These are phyloP conservation scores for Cactoblastis cactorum DNA, from an alignment of 2,888 invertebrate genomes.

Conservation along the genomic window DNA sequence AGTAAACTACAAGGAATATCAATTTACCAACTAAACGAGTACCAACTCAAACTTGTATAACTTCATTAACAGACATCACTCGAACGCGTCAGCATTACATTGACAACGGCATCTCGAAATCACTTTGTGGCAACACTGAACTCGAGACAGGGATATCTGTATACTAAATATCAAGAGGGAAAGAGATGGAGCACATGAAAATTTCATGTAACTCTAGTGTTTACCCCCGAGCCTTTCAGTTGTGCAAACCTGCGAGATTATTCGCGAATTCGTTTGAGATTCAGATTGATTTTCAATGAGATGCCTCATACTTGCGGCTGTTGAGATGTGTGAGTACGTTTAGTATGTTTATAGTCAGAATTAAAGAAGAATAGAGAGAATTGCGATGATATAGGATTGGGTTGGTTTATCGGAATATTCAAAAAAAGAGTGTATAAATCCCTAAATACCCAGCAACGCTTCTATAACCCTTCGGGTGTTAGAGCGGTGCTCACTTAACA, in stretches of 20 bases:
- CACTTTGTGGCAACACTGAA: constrained; percentile 3
- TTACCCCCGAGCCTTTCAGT: constrained; percentile 43
- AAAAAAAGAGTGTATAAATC: too few species aligned
- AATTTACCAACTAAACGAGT: background rate
- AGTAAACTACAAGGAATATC: background rate
- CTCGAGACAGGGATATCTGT: background rate
- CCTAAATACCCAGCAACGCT: too few species aligned
- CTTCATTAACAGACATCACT: background rate
- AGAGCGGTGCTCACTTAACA: too few species aligned
- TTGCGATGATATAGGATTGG: too few species aligned
- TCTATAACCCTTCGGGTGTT: too few species aligned
- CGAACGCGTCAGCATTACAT: background rate
- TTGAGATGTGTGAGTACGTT: background rate
- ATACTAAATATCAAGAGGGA: constrained; percentile 14
- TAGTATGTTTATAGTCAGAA: background rate
- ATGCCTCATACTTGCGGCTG: constrained; percentile 11
- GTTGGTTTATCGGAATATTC: too few species aligned
- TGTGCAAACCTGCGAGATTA: constrained; percentile 45
- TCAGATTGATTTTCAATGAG: constrained; percentile 40
- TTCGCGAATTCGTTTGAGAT: constrained; percentile 28
- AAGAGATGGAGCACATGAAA: constrained; percentile 36
- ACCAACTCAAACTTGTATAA: background rate
- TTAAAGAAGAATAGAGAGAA: background rate
- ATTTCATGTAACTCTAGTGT: constrained; percentile 40
- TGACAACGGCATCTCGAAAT: constrained; percentile 5